These are phyloP conservation scores for Anisognathus igniventris DNA, from an alignment of 2,797 vertebrate species.

Conservation along the genomic window DNA sequence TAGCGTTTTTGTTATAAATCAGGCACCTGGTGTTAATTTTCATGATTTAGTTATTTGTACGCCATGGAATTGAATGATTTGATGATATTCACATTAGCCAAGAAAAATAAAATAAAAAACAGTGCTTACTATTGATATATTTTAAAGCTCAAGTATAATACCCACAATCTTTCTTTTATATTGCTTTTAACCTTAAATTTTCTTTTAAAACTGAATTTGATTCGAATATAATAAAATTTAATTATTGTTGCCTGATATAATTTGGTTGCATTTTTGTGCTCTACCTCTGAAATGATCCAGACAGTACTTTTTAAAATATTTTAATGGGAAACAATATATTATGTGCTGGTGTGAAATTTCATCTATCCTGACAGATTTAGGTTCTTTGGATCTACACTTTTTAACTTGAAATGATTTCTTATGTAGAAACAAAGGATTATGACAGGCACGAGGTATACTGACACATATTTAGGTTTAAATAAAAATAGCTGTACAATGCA, in stretches of 20 bases:
- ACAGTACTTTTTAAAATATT: neutral
- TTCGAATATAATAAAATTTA: neutral
- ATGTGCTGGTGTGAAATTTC: neutral
- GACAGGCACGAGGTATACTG: neutral
- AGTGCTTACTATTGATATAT: neutral
- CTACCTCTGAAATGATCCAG: neutral
- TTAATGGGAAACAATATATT: neutral
- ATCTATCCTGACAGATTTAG: neutral
- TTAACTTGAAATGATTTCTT: neutral
- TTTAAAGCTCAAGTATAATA: neutral
- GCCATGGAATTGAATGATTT: neutral
- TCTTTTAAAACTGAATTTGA: neutral
- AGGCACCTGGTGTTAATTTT: neutral
- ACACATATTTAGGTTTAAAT: neutral
- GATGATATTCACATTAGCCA: neutral
- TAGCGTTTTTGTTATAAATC: neutral
- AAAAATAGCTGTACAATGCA: neutral
- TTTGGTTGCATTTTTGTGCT: neutral
- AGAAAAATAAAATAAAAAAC: neutral
- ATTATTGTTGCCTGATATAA: neutral
- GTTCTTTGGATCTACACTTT: neutral
- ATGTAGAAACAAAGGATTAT: neutral
- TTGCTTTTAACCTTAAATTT: neutral
- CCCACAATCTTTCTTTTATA: neutral
- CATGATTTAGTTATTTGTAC: neutral